Evolutionary conservation across 2,888 invertebrate species (phyloP).

Genomic region (Euplexia lucipara): DNA sequence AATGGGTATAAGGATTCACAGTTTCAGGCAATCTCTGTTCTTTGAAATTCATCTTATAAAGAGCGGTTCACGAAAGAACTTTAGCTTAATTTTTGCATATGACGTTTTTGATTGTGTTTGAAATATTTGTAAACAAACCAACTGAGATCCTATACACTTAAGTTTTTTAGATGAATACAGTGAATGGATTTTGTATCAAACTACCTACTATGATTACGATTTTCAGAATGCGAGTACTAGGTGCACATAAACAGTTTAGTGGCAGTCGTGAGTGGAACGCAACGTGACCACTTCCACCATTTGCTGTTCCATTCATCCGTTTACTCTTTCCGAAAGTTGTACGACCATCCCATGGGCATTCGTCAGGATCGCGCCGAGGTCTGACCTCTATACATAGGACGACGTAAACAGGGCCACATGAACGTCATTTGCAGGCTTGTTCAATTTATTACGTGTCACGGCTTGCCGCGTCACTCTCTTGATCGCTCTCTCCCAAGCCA

Average conservation of each 20-base stretch:
- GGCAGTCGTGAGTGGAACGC: slow-evolving; percentile 37
- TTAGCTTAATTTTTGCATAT: too few relatives aligned
- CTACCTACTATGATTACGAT: not conserved
- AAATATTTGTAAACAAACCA: too few relatives aligned
- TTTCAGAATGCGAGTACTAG: slow-evolving; percentile 33
- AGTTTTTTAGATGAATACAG: too few relatives aligned
- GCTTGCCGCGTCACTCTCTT: slow-evolving; percentile 50
- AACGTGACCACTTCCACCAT: slow-evolving; percentile 50
- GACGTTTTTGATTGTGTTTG: too few relatives aligned
- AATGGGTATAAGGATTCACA: not conserved
- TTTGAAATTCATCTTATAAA: too few relatives aligned
- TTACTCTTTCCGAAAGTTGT: slow-evolving; percentile 40
- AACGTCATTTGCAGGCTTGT: slow-evolving; percentile 57
- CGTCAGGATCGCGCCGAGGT: slow-evolving; percentile 52
- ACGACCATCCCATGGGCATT: slow-evolving; percentile 53
- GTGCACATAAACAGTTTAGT: slow-evolving; percentile 43
- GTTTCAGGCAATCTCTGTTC: not conserved
- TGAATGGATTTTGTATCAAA: too few relatives aligned
- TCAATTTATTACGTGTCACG: slow-evolving; percentile 55
- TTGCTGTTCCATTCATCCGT: slow-evolving; percentile 51
- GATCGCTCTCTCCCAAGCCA: slow-evolving; percentile 28
- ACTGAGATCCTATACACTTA: too few relatives aligned
- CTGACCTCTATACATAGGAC: slow-evolving; percentile 51
- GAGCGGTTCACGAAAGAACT: not conserved
- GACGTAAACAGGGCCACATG: slow-evolving; percentile 57